Evolutionary conservation across 2,888 invertebrate species (phyloP), one percentile per base, ranked within the genome.

Genomic region (Agriopis marginaria): DNA sequence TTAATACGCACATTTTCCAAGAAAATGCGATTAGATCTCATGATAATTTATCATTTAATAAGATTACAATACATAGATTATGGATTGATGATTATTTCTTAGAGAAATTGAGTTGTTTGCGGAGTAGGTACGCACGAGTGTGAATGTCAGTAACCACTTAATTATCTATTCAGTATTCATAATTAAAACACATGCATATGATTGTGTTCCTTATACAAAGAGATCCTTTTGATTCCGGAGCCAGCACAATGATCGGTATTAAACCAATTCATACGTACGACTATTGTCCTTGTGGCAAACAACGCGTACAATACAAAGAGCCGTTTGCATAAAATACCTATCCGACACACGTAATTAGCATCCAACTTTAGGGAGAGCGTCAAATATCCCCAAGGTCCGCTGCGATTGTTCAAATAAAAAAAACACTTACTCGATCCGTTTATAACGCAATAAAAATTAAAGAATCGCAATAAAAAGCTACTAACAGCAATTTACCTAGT

Each of bases 171-270:
- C 70, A 70, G 69, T 73, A 75, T 75, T 71, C 71, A 74, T 68
- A 76, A 77, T 81, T 76, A 79, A 82, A 82, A 84, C 83, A 86
- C 80, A 82, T 79, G 79, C 78, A 79, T 82, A 84, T 89, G 89
- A 89, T 91, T 90, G 90, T 91, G 88, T 87, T 85, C 84, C 84
- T 80, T 82, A 79, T 85, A 90, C 90, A 90, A 90, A 87, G 89
- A 85, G 86, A 87, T 89, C 87, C 88, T 88, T 86, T 84, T 85
- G 83, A 88, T 86, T 85, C 83, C 85, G 81, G 82, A 85, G 86
- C 85, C 82, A 83, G 83, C 76, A 87, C 87, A 89, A 87, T 88
- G 85, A 88, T 88, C 84, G 85, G 88, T 86, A 85, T 88, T 88
- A 86, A 88, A 85, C 84, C 86, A 82, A 86, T 86, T 86, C 87